phyloP scores from a whole-genome alignment of 2,797 vertebrate genomes.

The Scleropages formosus region DNA sequence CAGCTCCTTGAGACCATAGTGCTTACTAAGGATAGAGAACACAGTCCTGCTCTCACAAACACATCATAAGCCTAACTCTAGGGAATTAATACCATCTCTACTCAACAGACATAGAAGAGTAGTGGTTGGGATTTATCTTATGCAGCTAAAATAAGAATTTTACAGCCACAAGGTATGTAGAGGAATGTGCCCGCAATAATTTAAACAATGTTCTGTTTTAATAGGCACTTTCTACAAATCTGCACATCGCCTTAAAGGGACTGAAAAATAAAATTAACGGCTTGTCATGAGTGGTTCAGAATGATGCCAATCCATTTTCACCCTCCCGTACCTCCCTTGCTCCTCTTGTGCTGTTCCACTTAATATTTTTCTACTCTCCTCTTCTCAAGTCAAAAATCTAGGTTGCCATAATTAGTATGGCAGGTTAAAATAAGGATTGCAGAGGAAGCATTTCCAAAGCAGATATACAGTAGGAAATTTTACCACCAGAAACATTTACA shows the following conservation, averaged over 20 bases:
- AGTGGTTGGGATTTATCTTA: too few species aligned
- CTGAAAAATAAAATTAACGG: not conserved
- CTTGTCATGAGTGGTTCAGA: slow-evolving; percentile 30
- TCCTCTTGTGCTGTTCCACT: not conserved
- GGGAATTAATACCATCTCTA: too few species aligned
- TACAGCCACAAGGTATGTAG: too few species aligned
- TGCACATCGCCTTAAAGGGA: too few species aligned
- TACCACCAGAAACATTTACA: not conserved
- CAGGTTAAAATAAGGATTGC: not conserved
- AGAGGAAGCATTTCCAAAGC: not conserved
- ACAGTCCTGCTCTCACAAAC: slow-evolving; percentile 55
- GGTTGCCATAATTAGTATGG: slow-evolving; percentile 26
- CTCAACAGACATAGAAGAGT: too few species aligned
- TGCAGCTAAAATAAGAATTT: not conserved
- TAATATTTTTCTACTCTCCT: not conserved
- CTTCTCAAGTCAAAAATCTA: not conserved
- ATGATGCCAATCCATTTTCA: slow-evolving; percentile 36
- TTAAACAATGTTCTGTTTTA: not conserved
- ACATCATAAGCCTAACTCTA: slow-evolving; percentile 33
- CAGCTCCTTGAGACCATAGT: too few species aligned
- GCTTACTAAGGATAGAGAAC: slow-evolving; percentile 34
- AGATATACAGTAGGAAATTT: not conserved
- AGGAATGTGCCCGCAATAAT: not conserved
- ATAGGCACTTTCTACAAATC: not conserved
- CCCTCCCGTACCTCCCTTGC: slow-evolving; percentile 14